Percentiles rank a stretch among this genome's conserved stretches.
Conservation (phyloP, 2,888 invertebrate species). For the Scotopteryx bipunctaria region DNA sequence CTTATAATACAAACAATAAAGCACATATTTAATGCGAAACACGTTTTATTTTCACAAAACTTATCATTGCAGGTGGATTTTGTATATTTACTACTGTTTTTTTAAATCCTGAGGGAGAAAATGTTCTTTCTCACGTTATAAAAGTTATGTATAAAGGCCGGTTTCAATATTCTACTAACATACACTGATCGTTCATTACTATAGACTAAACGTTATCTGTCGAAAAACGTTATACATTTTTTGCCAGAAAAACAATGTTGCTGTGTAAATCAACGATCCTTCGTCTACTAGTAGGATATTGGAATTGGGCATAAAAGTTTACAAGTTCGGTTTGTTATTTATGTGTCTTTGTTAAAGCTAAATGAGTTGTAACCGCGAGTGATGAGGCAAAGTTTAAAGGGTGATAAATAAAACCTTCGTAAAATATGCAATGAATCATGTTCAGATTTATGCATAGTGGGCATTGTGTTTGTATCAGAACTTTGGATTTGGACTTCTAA, state of each 20-base stretch:
- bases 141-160: neutral
- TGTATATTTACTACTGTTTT: conserved; percentile 43
- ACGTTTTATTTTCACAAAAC: conserved; percentile 43
- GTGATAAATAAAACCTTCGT: neutral
- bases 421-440: neutral
- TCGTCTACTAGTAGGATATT: too few relatives aligned
- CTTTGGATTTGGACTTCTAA: too few relatives aligned
- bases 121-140: conserved; percentile 43
- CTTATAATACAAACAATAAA: conserved; percentile 18
- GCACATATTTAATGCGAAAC: conserved; percentile 3
- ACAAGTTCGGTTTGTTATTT: conserved; percentile 57
- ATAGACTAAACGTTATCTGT: too few relatives aligned
- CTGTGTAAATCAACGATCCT: too few relatives aligned
- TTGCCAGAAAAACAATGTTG: too few relatives aligned
- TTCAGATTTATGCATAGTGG: neutral
- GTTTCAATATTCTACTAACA: too few relatives aligned
- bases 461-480: too few relatives aligned
- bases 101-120: conserved; percentile 23
- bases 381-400: conserved; percentile 25
- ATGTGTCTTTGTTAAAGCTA: conserved; percentile 55
- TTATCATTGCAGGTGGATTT: conserved; percentile 60
- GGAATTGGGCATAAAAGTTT: conserved; percentile 58
- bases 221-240: too few relatives aligned
- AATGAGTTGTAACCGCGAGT: conserved; percentile 38
- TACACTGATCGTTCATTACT: too few relatives aligned